Evolutionary conservation across 2,113 vertebrate genomes (phyloP).

Genomic region (Actenoides lindsayi): DNA sequence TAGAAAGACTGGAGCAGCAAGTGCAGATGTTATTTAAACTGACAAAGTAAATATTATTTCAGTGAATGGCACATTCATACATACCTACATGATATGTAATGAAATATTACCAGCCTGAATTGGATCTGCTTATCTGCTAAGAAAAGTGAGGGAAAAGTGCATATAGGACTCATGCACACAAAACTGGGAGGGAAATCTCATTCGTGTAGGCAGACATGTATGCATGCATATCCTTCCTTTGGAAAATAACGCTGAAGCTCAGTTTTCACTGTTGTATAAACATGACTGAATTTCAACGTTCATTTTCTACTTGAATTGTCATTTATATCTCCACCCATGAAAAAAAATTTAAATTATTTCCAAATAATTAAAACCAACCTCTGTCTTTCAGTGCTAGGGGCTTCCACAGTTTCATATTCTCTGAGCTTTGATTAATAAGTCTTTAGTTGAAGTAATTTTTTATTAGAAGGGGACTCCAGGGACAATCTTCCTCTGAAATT

Average conservation of each 20-base stretch:
- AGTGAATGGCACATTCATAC: neutral
- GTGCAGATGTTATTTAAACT: slow-evolving; percentile 44
- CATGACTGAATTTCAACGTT: neutral
- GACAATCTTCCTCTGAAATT: neutral
- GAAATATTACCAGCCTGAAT: neutral
- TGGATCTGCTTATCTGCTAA: neutral
- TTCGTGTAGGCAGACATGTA: neutral
- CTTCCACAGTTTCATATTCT: neutral
- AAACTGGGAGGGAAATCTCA: neutral
- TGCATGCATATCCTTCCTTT: neutral
- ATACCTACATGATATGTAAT: neutral
- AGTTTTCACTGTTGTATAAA: neutral
- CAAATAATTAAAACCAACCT: neutral
- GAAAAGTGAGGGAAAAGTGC: neutral
- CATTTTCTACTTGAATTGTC: neutral
- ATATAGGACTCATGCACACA: neutral
- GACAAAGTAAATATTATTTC: slow-evolving; percentile 51
- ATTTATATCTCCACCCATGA: neutral
- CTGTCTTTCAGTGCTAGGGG: neutral
- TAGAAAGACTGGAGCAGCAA: slow-evolving; percentile 16
- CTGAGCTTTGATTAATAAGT: slow-evolving; percentile 15
- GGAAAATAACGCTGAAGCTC: neutral
- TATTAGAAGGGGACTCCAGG: neutral
- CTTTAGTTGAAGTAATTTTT: neutral
- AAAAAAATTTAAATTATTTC: neutral